Percentiles rank a stretch among this genome's conserved stretches.
Evolutionary conservation across 2,888 invertebrate genomes (phyloP).

Genomic region (Nineta flava): DNA sequence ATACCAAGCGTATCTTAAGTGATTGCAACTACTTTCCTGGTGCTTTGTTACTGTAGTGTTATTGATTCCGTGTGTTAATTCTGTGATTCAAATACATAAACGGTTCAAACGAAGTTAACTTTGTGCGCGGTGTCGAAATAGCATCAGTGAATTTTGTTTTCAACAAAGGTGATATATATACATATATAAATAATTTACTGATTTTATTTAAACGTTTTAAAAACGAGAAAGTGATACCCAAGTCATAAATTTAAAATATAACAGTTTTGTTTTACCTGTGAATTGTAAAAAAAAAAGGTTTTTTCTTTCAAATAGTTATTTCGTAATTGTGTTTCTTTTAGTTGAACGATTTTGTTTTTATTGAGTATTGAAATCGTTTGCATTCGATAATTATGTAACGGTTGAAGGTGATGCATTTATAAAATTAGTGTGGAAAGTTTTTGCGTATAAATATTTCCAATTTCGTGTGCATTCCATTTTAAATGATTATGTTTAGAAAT

Average conservation of each 20-base stretch:
- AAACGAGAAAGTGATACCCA: neutral
- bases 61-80: neutral
- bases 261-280: neutral
- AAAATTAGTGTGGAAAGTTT: too few species aligned
- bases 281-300: neutral
- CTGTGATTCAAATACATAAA: neutral
- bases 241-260: neutral
- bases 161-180: neutral
- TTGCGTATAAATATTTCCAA: too few species aligned
- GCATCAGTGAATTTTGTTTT: neutral
- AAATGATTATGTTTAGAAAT: too few species aligned
- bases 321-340: neutral
- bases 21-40: constrained; percentile 33
- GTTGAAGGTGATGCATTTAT: neutral
- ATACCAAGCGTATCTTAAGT: constrained; percentile 72
- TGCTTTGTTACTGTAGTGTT: neutral
- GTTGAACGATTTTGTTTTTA: neutral
- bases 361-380: neutral
- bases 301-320: neutral
- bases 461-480: neutral
- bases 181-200: neutral
- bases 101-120: neutral
- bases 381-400: neutral
- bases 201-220: neutral
- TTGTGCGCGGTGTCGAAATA: neutral